A percentile compares a stretch with the other conserved stretches of the same genome.
Evolutionary conservation across 1,140 invertebrate species (phyloP).

Genomic region (Apis florea): DNA sequence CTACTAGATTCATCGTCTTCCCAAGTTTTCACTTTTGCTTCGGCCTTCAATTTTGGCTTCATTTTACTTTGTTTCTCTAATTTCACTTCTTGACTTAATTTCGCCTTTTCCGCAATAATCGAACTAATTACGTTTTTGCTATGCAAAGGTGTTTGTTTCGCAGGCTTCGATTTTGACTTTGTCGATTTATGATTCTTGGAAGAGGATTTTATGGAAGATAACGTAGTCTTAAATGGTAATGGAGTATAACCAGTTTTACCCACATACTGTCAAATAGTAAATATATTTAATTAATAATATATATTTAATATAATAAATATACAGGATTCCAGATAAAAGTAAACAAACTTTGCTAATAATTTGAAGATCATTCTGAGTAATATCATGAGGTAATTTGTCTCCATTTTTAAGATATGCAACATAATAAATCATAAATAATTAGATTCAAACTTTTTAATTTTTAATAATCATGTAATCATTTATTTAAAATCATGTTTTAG

Average conservation of each 20-base stretch:
- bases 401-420: too few relatives aligned
- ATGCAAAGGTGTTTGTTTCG: constrained; percentile 75
- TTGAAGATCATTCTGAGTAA: too few relatives aligned
- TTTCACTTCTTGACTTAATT: constrained; percentile 71
- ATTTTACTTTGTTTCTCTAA: constrained; percentile 80
- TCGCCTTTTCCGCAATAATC: constrained; percentile 77
- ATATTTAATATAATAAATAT: not conserved
- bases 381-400: too few relatives aligned
- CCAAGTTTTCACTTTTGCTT: constrained; percentile 83
- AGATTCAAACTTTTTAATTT: too few relatives aligned
- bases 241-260: constrained; percentile 67
- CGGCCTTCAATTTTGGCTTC: constrained; percentile 86
- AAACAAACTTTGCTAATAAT: too few relatives aligned
- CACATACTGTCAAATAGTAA: constrained; percentile 41
- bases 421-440: too few relatives aligned
- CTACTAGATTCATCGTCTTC: constrained; percentile 79
- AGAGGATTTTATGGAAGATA: constrained; percentile 60
- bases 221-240: constrained; percentile 69
- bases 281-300: too few relatives aligned
- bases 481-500: too few relatives aligned
- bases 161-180: constrained; percentile 70
- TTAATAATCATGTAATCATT: too few relatives aligned
- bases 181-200: constrained; percentile 66
- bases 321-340: not conserved
- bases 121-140: constrained; percentile 77